A percentile compares a stretch with the other conserved stretches of the same genome.
These are phyloP conservation scores for Chionodraco myersi DNA, from an alignment of 2,113 vertebrate genomes.

Conservation along the genomic window DNA sequence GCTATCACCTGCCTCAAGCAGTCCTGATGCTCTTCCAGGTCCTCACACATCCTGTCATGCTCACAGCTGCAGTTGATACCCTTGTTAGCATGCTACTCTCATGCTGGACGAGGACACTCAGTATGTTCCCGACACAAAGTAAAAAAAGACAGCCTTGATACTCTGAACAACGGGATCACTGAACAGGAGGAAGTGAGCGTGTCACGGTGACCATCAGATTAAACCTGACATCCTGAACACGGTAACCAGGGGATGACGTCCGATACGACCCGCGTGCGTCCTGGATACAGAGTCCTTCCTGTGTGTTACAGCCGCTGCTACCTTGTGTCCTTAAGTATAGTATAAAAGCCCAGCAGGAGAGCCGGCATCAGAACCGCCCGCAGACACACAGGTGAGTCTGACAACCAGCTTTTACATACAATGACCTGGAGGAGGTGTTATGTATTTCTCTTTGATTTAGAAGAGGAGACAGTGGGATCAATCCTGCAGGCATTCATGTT, in stretches of 20 bases:
- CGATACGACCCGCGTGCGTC: not conserved
- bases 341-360: conserved; percentile 35
- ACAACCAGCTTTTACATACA: accelerated
- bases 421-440: too few species aligned
- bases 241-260: conserved; percentile 12
- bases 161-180: conserved; percentile 1
- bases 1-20: too few species aligned
- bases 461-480: not conserved
- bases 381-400: conserved; percentile 38
- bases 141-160: not conserved
- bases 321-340: too few species aligned
- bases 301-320: too few species aligned
- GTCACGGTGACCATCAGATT: conserved; percentile 42
- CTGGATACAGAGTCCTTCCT: conserved; percentile 16
- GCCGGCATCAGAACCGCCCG: not conserved
- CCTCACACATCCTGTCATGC: too few species aligned
- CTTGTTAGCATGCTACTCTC: too few species aligned
- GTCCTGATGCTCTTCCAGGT: too few species aligned
- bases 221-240: not conserved
- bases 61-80: too few species aligned
- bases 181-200: conserved; percentile 24
- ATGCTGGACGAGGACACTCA: too few species aligned
- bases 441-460: not conserved
- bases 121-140: too few species aligned
- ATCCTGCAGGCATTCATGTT: not conserved